These are phyloP conservation scores for Drosophila punjabiensis DNA, from an alignment of 1,140 invertebrate genomes.

Conservation along the genomic window DNA sequence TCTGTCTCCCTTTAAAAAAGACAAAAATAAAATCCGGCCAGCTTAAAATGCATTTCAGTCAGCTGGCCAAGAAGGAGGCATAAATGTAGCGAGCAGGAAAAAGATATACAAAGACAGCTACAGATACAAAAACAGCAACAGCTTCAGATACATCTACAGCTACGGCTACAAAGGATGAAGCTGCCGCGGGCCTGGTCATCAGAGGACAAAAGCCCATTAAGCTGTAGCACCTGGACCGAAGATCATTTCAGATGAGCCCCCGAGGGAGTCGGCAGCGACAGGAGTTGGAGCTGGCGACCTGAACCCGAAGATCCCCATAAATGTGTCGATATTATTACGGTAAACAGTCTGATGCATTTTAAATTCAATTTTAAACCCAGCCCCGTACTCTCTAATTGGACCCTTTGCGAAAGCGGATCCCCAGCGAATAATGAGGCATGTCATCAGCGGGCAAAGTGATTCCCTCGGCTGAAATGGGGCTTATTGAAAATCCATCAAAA, in stretches of 20 bases:
- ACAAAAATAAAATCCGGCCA: constrained; percentile 41
- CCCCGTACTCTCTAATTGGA: constrained; percentile 71
- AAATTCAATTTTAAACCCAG: constrained; percentile 78
- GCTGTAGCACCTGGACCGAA: constrained; percentile 70
- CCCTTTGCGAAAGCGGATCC: constrained; percentile 55
- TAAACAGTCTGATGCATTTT: constrained; percentile 81
- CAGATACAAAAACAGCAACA: too few relatives aligned
- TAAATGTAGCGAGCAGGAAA: background rate
- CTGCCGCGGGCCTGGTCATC: constrained; percentile 44
- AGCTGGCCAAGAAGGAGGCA: constrained; percentile 21
- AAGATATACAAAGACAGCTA: constrained; percentile 16
- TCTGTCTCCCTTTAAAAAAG: constrained; percentile 1
- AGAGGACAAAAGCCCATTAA: constrained; percentile 75
- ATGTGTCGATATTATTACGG: constrained; percentile 83
- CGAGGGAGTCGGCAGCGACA: constrained; percentile 1
- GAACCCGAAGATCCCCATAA: constrained; percentile 48
- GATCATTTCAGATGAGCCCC: constrained; percentile 36
- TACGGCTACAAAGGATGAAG: constrained; percentile 12
- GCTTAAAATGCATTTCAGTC: constrained; percentile 25
- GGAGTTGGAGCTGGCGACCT: constrained; percentile 27
- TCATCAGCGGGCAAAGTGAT: constrained; percentile 50
- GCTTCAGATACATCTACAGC: constrained; percentile 12
- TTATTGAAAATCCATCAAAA: constrained; percentile 75
- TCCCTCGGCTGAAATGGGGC: constrained; percentile 36
- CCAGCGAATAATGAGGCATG: constrained; percentile 48